phyloP scores from a whole-genome alignment of 2,797 vertebrate species.

The Microchirus variegatus region DNA sequence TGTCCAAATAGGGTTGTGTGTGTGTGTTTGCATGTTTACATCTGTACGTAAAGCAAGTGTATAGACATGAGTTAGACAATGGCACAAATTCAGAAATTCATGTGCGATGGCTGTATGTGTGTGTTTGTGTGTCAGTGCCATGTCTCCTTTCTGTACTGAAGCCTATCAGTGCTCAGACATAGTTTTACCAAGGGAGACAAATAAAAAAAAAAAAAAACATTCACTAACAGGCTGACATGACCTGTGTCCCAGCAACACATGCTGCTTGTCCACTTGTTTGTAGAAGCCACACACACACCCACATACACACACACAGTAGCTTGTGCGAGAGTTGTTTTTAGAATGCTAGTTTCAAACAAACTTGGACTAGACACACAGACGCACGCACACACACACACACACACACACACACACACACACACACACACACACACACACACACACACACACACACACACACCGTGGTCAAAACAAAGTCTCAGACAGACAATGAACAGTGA shows the following conservation, averaged over 20 bases:
- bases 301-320: conserved; percentile 13
- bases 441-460: conserved; percentile 23
- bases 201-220: conserved; percentile 31
- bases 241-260: conserved; percentile 62
- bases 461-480: conserved; percentile 60
- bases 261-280: conserved; percentile 53
- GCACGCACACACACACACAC: conserved; percentile 2
- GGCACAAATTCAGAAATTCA: conserved; percentile 44
- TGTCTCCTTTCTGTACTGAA: conserved; percentile 66
- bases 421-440: conserved; percentile 28
- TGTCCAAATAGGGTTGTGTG: not conserved
- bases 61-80: conserved; percentile 43
- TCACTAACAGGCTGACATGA: conserved; percentile 61
- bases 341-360: conserved; percentile 60
- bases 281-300: conserved; percentile 20
- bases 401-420: conserved; percentile 21
- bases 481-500: conserved; percentile 62
- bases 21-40: conserved; percentile 57
- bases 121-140: conserved; percentile 68
- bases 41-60: conserved; percentile 55
- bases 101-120: conserved; percentile 49
- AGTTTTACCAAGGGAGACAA: conserved; percentile 58
- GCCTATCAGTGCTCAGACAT: conserved; percentile 71
- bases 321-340: conserved; percentile 37
- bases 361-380: conserved; percentile 30